Base-by-base conservation (phyloP, 1,140 invertebrate genomes). In the Brachionus sp. region DNA sequence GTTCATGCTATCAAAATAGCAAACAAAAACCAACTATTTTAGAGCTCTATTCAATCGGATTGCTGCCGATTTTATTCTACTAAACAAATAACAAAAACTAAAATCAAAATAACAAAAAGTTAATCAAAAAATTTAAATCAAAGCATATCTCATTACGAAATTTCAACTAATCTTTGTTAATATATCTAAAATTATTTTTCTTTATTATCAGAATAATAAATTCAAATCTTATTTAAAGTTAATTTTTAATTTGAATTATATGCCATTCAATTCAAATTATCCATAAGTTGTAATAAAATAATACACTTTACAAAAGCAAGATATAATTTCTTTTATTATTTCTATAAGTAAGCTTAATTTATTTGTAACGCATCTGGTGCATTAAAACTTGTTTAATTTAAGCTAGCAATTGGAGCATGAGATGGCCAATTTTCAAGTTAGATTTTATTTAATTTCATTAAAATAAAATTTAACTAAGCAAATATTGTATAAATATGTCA, bases 191-290 rank as follows among this genome's bases (percentile, higher is more conserved):
- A n/a, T n/a, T n/a, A n/a, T n/a, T n/a, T n/a, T n/a, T n/a, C n/a
- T n/a, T n/a, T n/a, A n/a, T 57, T 57, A 57, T 57, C 50, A 57
- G 50, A 57, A 57, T 57, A 57, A 57, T 57, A n/a, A 57, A 57
- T 57, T 57, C 50, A 57, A 57, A 57, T 23, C 19, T 23, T 19
- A 23, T 57, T 57, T 57, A 5, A 57, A 57, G 50, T 57, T 19
- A 23, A 19, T 57, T 57, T 57, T 19, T 7, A 13, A 1, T 42
- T 42, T n/a, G n/a, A n/a, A n/a, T n/a, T n/a, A n/a, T n/a, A n/a
- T n/a, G n/a, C n/a, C n/a, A n/a, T n/a, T n/a, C n/a, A 5, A 39
- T 39, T 13, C 39, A 10, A 42, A 42, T 42, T 42, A 42, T 13
- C 39, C 12, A 13, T 13, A 42, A 42, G 39, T 42, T 13, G 1